Evolutionary conservation across 2,797 vertebrate genomes (phyloP).

Genomic region (Vespertilio murinus): DNA sequence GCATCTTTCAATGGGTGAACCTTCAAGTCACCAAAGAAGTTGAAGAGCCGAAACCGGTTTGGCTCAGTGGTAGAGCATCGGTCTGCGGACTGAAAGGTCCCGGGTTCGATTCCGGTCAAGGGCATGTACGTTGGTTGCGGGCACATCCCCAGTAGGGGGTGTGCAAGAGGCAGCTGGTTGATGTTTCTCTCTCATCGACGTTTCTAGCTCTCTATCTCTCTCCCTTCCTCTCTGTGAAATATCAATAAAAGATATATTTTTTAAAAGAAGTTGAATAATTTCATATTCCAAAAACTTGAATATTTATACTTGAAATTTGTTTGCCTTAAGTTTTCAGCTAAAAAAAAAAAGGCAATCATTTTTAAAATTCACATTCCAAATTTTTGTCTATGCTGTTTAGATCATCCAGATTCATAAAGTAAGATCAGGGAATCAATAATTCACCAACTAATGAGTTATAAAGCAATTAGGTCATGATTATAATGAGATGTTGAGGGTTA

Average conservation of each 20-base stretch:
- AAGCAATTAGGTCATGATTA: background rate
- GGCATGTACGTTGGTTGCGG: too few relatives aligned
- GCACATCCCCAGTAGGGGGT: too few relatives aligned
- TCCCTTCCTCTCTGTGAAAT: too few relatives aligned
- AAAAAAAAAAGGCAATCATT: background rate
- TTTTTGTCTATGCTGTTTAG: background rate
- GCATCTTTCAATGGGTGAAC: background rate
- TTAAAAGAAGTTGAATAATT: background rate
- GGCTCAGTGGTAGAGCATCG: too few relatives aligned
- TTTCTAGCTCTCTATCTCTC: too few relatives aligned
- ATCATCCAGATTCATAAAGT: background rate
- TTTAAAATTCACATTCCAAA: background rate
- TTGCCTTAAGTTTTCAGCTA: background rate
- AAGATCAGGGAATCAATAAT: background rate
- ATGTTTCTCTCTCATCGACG: too few relatives aligned
- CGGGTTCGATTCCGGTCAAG: too few relatives aligned
- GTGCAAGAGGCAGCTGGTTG: too few relatives aligned
- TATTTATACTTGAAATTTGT: slow-evolving; percentile 6
- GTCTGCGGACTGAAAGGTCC: too few relatives aligned
- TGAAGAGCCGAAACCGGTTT: too few relatives aligned
- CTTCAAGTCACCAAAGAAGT: background rate
- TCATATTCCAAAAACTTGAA: background rate
- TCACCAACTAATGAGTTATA: background rate
- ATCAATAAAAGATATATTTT: too few relatives aligned
- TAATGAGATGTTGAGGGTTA: background rate